A percentile compares a stretch with the other conserved stretches of the same genome.
Evolutionary conservation across 2,797 vertebrate genomes (phyloP).

Genomic region (Paedocypris micromegethes): DNA sequence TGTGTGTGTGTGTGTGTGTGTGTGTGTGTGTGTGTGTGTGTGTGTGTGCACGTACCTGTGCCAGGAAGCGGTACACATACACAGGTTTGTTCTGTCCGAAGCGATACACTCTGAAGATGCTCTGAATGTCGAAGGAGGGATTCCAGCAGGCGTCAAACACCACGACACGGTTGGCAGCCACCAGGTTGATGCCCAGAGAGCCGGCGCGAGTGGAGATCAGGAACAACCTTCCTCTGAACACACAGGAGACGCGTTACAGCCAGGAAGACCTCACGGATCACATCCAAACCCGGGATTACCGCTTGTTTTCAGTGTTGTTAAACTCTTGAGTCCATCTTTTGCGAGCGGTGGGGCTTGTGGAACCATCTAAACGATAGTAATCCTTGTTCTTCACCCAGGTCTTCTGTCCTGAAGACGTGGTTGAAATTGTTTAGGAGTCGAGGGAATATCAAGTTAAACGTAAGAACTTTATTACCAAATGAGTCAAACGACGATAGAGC

Average conservation of each 20-base stretch:
- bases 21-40: not conserved
- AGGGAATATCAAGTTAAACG: no score
- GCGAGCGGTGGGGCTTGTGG: constrained; percentile 73
- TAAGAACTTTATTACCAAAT: no score
- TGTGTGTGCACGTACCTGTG: constrained; percentile 72
- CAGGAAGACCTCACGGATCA: not conserved
- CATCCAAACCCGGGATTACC: not conserved
- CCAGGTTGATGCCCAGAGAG: constrained; percentile 93
- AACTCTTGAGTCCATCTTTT: constrained; percentile 92
- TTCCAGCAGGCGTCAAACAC: constrained; percentile 98
- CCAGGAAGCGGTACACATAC: constrained; percentile 93
- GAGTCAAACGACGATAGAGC: no score
- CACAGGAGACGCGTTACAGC: not conserved
- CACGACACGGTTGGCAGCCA: constrained; percentile 91
- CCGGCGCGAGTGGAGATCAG: constrained; percentile 95
- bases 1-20: no score
- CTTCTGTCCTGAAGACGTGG: constrained; percentile 65
- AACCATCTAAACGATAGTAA: constrained; percentile 92
- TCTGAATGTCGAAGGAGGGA: constrained; percentile 92
- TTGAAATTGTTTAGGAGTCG: no score
- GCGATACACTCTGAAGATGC: constrained; percentile 96
- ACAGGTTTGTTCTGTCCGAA: constrained; percentile 91
- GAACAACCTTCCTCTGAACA: constrained; percentile 82
- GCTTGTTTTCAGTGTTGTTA: constrained; percentile 64
- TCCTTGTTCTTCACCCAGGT: constrained; percentile 89